These are phyloP conservation scores for Eulithis testata DNA, from an alignment of 2,888 invertebrate species.

Conservation along the genomic window DNA sequence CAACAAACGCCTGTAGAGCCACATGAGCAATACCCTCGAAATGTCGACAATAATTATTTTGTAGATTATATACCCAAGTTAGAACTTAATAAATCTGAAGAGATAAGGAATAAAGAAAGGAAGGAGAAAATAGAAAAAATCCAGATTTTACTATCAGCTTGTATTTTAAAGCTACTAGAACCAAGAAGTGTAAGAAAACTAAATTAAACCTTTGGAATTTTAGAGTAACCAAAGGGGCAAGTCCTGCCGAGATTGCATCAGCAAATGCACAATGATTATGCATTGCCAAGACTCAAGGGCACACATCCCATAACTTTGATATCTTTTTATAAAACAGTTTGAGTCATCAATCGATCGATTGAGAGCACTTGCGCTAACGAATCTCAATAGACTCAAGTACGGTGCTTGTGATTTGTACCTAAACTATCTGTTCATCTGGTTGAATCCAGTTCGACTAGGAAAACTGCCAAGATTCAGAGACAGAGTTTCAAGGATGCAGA, in stretches of 20 bases:
- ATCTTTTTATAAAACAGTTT: slow-evolving; percentile 25
- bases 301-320: slow-evolving; percentile 9
- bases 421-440: slow-evolving; percentile 20
- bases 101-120: too few species aligned
- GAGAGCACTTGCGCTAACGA: slow-evolving; percentile 64
- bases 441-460: slow-evolving; percentile 17
- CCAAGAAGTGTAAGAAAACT: too few species aligned
- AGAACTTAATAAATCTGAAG: too few species aligned
- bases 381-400: slow-evolving; percentile 54
- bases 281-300: slow-evolving; percentile 12
- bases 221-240: too few species aligned
- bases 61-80: too few species aligned
- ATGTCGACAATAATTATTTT: too few species aligned
- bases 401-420: slow-evolving; percentile 19
- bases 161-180: too few species aligned
- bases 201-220: too few species aligned
- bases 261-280: slow-evolving; percentile 14
- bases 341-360: slow-evolving; percentile 50
- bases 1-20: slow-evolving; percentile 9
- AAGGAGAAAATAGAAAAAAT: too few species aligned
- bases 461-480: slow-evolving; percentile 19
- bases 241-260: slow-evolving; percentile 3
- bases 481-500: slow-evolving; percentile 3
- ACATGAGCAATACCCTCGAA: slow-evolving; percentile 4
- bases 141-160: too few species aligned